Evolutionary conservation across 2,797 vertebrate genomes (phyloP).

Genomic region (Urophycis tenuis): DNA sequence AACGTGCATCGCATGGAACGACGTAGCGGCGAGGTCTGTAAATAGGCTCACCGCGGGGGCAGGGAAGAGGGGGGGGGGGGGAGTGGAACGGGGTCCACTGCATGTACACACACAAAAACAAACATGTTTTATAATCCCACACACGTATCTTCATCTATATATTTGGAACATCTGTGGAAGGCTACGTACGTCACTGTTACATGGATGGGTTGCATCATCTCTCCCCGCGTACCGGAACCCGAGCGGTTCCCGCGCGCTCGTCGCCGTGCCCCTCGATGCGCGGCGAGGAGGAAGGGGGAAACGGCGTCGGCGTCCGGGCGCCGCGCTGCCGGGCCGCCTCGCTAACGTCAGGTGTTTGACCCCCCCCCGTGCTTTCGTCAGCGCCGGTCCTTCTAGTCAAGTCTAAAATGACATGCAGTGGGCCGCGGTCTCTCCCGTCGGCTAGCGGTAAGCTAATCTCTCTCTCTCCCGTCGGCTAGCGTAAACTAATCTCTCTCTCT

Average conservation of each 20-base stretch:
- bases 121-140: background rate
- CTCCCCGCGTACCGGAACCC: slow-evolving; percentile 47
- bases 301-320: background rate
- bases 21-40: too few species aligned
- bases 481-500: too few species aligned
- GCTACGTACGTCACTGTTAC: slow-evolving; percentile 54
- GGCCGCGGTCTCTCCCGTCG: slow-evolving; percentile 51
- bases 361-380: slow-evolving; percentile 61
- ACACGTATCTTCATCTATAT: too few species aligned
- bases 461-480: too few species aligned
- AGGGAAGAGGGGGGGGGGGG: too few species aligned
- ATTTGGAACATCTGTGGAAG: slow-evolving; percentile 41
- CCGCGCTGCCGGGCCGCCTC: slow-evolving; percentile 55
- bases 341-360: slow-evolving; percentile 62
- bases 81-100: too few species aligned
- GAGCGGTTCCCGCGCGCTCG: slow-evolving; percentile 45
- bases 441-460: slow-evolving; percentile 24
- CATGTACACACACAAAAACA: background rate
- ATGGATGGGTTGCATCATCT: slow-evolving; percentile 53
- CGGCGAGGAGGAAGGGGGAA: background rate
- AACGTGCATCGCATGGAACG: too few species aligned
- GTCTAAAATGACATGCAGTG: slow-evolving; percentile 55
- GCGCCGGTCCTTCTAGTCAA: slow-evolving; percentile 52
- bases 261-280: background rate
- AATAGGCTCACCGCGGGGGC: too few species aligned